Evolutionary conservation across 2,888 invertebrate species (phyloP).

Genomic region (Polydesmus complanatus): DNA sequence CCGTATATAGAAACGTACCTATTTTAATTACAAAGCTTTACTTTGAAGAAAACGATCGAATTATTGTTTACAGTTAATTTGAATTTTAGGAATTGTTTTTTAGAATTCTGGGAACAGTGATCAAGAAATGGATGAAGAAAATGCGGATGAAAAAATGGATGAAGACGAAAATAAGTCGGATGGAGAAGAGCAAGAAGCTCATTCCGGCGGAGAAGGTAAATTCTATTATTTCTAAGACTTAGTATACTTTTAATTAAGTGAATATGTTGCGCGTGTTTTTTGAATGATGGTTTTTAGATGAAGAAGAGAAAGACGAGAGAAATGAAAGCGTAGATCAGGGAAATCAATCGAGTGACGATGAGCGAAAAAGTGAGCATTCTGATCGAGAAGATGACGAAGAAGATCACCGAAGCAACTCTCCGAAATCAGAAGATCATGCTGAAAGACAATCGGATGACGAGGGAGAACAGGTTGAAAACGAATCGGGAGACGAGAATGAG

Average conservation of each 20-base stretch:
- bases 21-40: too few species aligned
- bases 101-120: conserved; percentile 1
- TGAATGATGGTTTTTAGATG: too few species aligned
- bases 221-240: too few species aligned
- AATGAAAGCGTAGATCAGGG: too few species aligned
- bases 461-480: background rate
- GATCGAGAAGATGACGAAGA: background rate
- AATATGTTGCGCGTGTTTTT: too few species aligned
- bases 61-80: too few species aligned
- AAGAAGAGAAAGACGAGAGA: too few species aligned
- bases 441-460: background rate
- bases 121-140: background rate
- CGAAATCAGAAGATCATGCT: conserved; percentile 1
- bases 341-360: conserved; percentile 2
- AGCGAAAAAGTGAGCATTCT: background rate
- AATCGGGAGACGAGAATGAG: conserved; percentile 7
- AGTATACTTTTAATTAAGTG: too few species aligned
- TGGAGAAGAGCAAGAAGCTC: background rate
- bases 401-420: background rate
- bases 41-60: too few species aligned
- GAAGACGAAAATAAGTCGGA: background rate
- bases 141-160: background rate
- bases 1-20: too few species aligned
- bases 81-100: too few species aligned
- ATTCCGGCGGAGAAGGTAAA: background rate